Percentiles rank a stretch among this genome's conserved stretches.
Conservation (phyloP, 1,140 invertebrate genomes). For the Wasmannia auropunctata region DNA sequence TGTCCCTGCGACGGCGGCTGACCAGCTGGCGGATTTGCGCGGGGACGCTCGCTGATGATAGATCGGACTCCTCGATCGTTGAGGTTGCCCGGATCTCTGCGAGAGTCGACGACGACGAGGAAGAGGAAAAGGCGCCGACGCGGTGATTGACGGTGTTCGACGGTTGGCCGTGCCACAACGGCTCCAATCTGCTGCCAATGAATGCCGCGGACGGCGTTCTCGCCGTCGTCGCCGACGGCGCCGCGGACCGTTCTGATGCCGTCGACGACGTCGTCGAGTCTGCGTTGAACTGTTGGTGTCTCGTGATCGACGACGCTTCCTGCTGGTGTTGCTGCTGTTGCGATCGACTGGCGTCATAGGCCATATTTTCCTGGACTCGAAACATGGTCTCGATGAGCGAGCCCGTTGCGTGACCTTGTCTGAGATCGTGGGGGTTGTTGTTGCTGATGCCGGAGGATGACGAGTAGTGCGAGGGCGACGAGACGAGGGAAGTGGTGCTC, state of each 20-base stretch:
- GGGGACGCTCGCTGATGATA: not conserved
- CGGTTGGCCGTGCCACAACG: constrained; percentile 17
- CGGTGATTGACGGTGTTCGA: constrained; percentile 13
- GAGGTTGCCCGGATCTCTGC: constrained; percentile 34
- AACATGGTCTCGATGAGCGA: constrained; percentile 16
- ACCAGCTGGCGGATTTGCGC: constrained; percentile 26
- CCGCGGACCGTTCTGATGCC: constrained; percentile 20
- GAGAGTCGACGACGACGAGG: constrained; percentile 47
- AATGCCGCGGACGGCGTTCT: constrained; percentile 19
- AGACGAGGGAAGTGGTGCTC: constrained; percentile 47
- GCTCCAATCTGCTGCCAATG: not conserved
- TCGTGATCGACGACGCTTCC: constrained; percentile 31
- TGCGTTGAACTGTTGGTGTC: constrained; percentile 45
- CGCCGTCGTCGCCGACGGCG: constrained; percentile 63
- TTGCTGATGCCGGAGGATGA: constrained; percentile 50
- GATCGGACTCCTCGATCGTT: not conserved
- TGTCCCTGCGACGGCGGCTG: constrained; percentile 34
- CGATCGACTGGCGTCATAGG: not conserved
- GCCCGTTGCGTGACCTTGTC: constrained; percentile 26
- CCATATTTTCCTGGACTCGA: constrained; percentile 29
- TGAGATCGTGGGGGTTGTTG: constrained; percentile 3
- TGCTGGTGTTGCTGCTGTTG: constrained; percentile 53
- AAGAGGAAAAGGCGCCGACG: constrained; percentile 21
- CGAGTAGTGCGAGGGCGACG: constrained; percentile 63
- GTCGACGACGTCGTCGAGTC: constrained; percentile 58